Evolutionary conservation across 1,140 invertebrate genomes (phyloP).

Genomic region (Formica exsecta): DNA sequence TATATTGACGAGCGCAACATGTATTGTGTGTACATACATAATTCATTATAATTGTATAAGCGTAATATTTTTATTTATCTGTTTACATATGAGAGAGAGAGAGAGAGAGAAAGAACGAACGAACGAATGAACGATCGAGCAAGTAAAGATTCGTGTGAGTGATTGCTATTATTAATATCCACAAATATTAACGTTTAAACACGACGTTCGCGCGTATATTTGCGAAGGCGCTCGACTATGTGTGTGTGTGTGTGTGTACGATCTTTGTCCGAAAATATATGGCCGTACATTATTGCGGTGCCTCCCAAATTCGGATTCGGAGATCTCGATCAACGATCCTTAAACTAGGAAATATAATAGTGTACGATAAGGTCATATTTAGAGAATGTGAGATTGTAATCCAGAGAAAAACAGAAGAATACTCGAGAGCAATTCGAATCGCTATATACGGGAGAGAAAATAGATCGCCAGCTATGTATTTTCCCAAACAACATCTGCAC

Average conservation of each 20-base stretch:
- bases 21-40: conserved; percentile 86
- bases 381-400: conserved; percentile 11
- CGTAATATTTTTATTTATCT: conserved; percentile 86
- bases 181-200: conserved; percentile 23
- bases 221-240: conserved; percentile 8
- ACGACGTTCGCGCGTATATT: neutral
- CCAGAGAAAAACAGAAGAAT: conserved; percentile 10
- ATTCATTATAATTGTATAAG: conserved; percentile 80
- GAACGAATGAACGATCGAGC: too few species aligned
- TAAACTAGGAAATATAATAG: conserved; percentile 43
- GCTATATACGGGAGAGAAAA: conserved; percentile 17
- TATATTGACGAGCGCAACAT: conserved; percentile 80
- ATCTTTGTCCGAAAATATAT: conserved; percentile 28
- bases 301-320: neutral
- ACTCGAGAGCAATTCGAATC: conserved; percentile 29
- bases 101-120: too few species aligned
- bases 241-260: neutral
- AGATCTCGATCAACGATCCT: conserved; percentile 30
- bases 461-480: conserved; percentile 6
- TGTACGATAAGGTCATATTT: conserved; percentile 54
- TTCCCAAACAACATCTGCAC: conserved; percentile 19
- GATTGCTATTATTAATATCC: conserved; percentile 44
- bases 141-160: neutral
- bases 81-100: conserved; percentile 42
- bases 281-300: neutral